Evolutionary conservation across 2,797 vertebrate genomes (phyloP).

Genomic region (Gallinago stenura): DNA sequence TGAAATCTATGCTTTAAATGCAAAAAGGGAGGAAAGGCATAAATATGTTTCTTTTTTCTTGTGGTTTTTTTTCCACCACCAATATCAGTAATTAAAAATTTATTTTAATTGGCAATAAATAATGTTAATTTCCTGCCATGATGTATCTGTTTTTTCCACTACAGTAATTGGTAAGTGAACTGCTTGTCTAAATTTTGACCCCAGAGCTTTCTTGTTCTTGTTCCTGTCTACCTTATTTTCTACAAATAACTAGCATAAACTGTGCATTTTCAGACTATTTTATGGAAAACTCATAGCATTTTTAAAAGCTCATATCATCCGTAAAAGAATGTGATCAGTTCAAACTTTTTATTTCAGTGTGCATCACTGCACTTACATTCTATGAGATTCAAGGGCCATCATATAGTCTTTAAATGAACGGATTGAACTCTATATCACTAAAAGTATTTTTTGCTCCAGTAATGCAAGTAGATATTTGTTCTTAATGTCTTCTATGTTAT

Average conservation of each 20-base stretch:
- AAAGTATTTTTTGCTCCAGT: neutral
- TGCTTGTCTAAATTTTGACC: neutral
- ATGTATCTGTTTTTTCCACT: neutral
- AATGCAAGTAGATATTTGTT: neutral
- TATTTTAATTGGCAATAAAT: neutral
- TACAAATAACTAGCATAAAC: neutral
- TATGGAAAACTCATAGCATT: neutral
- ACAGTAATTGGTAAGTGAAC: neutral
- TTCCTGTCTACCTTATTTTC: neutral
- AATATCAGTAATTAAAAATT: neutral
- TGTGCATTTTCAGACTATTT: neutral
- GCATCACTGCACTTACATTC: neutral
- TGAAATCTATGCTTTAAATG: neutral
- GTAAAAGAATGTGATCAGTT: neutral
- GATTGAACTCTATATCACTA: neutral
- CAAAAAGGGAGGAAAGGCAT: accelerated
- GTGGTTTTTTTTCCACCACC: neutral
- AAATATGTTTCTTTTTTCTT: neutral
- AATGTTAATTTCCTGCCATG: neutral
- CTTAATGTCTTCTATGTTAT: neutral
- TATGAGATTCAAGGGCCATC: neutral
- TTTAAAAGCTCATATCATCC: neutral
- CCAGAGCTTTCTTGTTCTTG: neutral
- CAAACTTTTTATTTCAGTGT: neutral
- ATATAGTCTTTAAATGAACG: neutral